A percentile compares a stretch with the other conserved stretches of the same genome.
Evolutionary conservation across 2,113 vertebrate genomes (phyloP).

Genomic region (Malurus elegans): DNA sequence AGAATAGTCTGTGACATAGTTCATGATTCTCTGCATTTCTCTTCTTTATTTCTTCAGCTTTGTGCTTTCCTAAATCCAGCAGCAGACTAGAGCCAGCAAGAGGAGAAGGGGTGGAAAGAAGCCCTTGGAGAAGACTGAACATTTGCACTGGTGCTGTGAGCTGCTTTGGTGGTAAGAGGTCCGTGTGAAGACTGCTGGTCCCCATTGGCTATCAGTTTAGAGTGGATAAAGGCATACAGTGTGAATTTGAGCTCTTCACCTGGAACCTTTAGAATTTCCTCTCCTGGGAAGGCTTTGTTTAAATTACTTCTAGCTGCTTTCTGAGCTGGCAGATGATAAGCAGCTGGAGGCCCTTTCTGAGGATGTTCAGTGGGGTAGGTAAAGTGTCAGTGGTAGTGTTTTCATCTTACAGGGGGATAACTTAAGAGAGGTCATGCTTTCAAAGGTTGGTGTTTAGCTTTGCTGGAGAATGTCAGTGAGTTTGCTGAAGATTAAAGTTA

Average conservation of each 20-base stretch:
- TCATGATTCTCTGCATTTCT: not conserved
- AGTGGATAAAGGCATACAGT: not conserved
- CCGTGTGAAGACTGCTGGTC: not conserved
- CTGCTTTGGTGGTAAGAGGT: conserved; percentile 3
- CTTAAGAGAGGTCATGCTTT: not conserved
- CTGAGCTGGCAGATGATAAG: not conserved
- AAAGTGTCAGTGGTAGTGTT: not conserved
- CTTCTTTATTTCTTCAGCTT: not conserved
- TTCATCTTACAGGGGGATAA: not conserved
- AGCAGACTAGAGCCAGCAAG: not conserved
- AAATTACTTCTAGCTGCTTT: not conserved
- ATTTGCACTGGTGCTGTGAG: not conserved
- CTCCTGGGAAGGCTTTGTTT: not conserved
- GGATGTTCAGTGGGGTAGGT: not conserved
- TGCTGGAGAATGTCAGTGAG: not conserved
- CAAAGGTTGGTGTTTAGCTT: not conserved
- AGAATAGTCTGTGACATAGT: not conserved
- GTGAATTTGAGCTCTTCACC: not conserved
- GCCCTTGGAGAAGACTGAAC: not conserved
- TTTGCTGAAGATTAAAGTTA: not conserved
- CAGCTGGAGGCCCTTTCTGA: not conserved
- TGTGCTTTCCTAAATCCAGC: not conserved
- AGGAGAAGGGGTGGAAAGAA: not conserved
- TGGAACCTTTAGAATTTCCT: not conserved
- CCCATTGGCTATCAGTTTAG: accelerated